Conservation (phyloP, 2,888 invertebrate genomes). For the Calliphora vomitoria region DNA sequence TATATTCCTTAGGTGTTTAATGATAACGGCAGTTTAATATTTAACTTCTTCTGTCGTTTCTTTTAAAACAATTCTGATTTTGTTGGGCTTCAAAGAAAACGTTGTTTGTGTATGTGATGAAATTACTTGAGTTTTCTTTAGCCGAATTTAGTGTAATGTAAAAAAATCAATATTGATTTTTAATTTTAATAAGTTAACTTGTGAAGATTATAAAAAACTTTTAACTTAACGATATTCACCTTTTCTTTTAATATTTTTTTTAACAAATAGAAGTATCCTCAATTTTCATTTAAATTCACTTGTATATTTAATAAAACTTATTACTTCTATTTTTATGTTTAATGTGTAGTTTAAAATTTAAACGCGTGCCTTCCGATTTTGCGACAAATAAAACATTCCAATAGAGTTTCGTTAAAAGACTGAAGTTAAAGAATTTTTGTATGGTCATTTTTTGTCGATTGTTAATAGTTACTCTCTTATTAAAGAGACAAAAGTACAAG, state of each 20-base stretch:
- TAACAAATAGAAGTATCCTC: background rate
- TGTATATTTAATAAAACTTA: conserved; percentile 5
- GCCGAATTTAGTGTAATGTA: conserved; percentile 1
- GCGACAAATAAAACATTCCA: conserved; percentile 59
- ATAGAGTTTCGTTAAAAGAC: conserved; percentile 62
- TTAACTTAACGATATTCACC: background rate
- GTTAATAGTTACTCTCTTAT: conserved; percentile 18
- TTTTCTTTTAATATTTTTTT: background rate
- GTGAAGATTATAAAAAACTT: background rate
- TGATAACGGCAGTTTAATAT: conserved; percentile 14
- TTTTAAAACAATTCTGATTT: background rate
- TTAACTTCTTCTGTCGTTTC: background rate
- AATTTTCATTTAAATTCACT: background rate
- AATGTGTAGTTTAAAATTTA: background rate
- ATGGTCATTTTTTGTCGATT: background rate
- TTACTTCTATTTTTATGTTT: conserved; percentile 11
- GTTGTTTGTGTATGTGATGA: background rate
- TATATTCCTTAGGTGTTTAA: background rate
- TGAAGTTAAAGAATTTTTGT: conserved; percentile 52
- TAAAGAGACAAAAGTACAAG: background rate
- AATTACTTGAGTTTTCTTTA: conserved; percentile 12
- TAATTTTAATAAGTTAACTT: background rate
- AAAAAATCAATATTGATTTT: conserved; percentile 20
- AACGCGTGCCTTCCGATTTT: background rate
- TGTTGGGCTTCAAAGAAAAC: background rate